phyloP scores from a whole-genome alignment of 1,140 invertebrate species.

The Tribolium castaneum region DNA sequence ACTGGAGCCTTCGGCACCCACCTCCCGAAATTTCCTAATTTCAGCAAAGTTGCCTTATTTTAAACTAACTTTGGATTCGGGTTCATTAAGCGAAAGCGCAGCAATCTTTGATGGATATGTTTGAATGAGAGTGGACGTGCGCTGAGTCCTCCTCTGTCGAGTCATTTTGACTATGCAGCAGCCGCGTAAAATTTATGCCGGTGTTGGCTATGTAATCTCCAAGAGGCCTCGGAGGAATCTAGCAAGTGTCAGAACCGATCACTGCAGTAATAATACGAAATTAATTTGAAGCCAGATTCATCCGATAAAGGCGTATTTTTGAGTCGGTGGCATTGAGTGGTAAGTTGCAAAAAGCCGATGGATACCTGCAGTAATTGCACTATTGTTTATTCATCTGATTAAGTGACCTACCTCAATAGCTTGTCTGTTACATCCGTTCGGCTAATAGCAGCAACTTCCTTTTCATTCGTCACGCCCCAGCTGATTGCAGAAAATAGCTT shows the following conservation, averaged over 20 bases:
- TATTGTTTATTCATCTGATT: conserved; percentile 40
- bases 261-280: conserved; percentile 16
- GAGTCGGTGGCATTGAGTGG: not conserved
- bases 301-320: not conserved
- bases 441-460: conserved; percentile 36
- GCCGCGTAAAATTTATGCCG: conserved; percentile 33
- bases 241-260: conserved; percentile 29
- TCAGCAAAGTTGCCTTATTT: not conserved
- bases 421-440: conserved; percentile 39
- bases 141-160: not conserved
- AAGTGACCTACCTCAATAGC: conserved; percentile 40
- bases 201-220: conserved; percentile 7
- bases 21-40: not conserved
- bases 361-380: conserved; percentile 6
- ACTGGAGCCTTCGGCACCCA: not conserved
- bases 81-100: not conserved
- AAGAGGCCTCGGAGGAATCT: conserved; percentile 10
- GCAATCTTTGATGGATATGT: too few relatives aligned
- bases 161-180: conserved; percentile 27
- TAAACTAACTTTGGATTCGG: not conserved
- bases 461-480: conserved; percentile 37
- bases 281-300: conserved; percentile 6
- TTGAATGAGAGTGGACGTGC: not conserved
- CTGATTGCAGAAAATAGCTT: conserved; percentile 37
- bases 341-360: conserved; percentile 7